These are phyloP conservation scores for Chloromyia formosa DNA, from an alignment of 2,888 invertebrate genomes.

Conservation along the genomic window DNA sequence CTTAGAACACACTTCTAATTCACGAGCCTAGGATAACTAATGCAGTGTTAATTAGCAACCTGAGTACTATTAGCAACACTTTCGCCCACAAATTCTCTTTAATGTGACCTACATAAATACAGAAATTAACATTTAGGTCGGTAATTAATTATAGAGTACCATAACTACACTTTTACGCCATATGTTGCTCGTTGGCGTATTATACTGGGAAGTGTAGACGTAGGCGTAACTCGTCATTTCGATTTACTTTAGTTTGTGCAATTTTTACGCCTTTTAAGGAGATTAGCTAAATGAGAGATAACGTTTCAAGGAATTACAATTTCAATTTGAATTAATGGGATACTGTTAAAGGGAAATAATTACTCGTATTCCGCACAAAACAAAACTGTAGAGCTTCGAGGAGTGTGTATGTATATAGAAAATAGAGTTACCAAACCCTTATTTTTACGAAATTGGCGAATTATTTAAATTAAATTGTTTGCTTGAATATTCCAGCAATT, in stretches of 20 bases:
- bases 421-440: no score
- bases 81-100: conserved; percentile 14
- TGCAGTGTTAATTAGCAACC: neutral
- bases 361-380: no score
- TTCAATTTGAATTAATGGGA: neutral
- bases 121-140: neutral
- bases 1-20: no score
- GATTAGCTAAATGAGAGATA: conserved; percentile 18
- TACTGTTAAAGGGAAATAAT: neutral
- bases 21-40: no score
- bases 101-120: conserved; percentile 17
- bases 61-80: neutral
- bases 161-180: neutral
- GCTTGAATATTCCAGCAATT: no score
- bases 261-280: conserved; percentile 10
- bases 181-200: neutral
- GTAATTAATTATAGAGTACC: conserved; percentile 18
- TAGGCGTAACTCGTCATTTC: conserved; percentile 5
- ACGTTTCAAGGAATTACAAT: conserved; percentile 1
- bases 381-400: no score
- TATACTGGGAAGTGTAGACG: neutral
- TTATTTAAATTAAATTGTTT: no score
- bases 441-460: no score
- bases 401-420: no score
- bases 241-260: neutral